Conservation (phyloP, 2,113 vertebrate species). For the Eupsittula cactorum region DNA sequence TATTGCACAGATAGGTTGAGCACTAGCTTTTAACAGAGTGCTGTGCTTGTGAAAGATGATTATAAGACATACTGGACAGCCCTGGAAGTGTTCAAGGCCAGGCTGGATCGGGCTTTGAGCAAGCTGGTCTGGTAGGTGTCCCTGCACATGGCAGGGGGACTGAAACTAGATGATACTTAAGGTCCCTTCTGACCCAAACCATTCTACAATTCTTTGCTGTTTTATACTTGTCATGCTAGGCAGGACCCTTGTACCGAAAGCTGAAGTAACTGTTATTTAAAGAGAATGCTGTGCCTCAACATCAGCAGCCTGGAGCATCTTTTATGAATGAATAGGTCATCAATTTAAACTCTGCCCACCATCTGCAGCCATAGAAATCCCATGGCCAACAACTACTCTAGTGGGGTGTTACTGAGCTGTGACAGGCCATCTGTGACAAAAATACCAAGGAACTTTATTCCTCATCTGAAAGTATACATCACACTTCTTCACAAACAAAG, state of each 20-base stretch:
- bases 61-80: not conserved
- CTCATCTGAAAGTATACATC: not conserved
- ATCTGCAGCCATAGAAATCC: not conserved
- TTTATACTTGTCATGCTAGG: not conserved
- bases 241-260: not conserved
- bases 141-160: not conserved
- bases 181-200: not conserved
- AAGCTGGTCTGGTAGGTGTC: not conserved
- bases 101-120: not conserved
- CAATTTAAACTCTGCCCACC: not conserved
- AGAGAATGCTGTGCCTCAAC: not conserved
- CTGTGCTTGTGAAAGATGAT: not conserved
- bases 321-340: not conserved
- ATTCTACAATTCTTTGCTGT: not conserved
- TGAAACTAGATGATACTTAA: not conserved
- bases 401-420: not conserved
- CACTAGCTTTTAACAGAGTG: not conserved
- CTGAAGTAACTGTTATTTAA: not conserved
- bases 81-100: not conserved
- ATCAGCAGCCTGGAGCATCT: fast-evolving
- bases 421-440: not conserved
- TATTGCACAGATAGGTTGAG: not conserved
- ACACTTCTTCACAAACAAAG: not conserved
- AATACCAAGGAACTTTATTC: not conserved
- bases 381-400: not conserved